A percentile compares a stretch with the other conserved stretches of the same genome.
These are phyloP conservation scores for Alviniconcha strummeri DNA, from an alignment of 2,888 invertebrate species.

Conservation along the genomic window DNA sequence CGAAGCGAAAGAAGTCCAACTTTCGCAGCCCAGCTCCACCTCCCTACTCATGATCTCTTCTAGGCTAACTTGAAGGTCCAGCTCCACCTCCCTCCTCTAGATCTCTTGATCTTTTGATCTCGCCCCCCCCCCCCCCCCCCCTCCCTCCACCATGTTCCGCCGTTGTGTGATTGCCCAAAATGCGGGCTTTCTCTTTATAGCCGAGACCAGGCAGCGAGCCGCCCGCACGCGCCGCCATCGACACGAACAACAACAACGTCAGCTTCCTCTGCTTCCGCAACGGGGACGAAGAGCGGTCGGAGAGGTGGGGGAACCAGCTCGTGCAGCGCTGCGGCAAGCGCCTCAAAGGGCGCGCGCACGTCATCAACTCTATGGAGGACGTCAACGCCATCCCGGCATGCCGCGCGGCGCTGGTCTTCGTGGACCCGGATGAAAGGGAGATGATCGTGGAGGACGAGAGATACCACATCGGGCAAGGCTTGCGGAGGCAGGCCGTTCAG, in stretches of 20 bases:
- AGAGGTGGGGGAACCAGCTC: neutral
- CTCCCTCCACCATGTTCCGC: no score
- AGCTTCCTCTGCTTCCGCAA: neutral
- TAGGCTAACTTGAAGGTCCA: no score
- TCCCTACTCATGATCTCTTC: no score
- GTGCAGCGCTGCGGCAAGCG: neutral
- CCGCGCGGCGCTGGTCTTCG: slow-evolving; percentile 26
- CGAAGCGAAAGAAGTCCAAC: no score
- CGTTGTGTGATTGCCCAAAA: no score
- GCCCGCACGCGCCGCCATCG: neutral
- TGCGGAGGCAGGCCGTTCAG: slow-evolving; percentile 1
- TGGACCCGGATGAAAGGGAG: slow-evolving; percentile 28
- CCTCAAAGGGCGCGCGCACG: neutral
- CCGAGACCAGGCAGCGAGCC: no score
- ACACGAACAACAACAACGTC: slow-evolving; percentile 1
- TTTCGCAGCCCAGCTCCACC: no score
- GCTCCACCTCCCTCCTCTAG: no score
- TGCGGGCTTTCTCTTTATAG: no score
- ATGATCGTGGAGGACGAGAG: slow-evolving; percentile 28
- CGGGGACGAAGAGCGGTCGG: neutral
- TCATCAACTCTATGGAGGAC: neutral
- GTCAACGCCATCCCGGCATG: slow-evolving; percentile 23
- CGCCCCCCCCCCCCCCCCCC: no score
- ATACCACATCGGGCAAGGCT: slow-evolving; percentile 22
- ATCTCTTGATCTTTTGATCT: no score